Evolutionary conservation across 1,140 invertebrate species (phyloP).

Genomic region (Heliconius melpomene): DNA sequence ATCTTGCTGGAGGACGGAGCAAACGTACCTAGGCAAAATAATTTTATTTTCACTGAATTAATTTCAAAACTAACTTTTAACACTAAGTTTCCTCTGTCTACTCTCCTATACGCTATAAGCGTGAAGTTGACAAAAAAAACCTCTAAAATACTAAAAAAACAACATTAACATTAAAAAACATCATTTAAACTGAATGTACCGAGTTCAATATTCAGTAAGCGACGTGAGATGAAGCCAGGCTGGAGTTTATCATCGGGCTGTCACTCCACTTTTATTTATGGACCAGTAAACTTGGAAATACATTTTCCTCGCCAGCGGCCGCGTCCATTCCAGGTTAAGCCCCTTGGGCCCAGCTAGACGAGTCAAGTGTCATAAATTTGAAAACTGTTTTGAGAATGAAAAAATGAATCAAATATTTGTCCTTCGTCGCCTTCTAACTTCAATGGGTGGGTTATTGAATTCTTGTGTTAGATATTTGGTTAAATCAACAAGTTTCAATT

Average conservation of each 20-base stretch:
- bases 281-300: constrained; percentile 79
- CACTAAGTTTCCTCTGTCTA: neutral
- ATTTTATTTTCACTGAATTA: no score
- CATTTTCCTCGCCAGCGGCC: constrained; percentile 72
- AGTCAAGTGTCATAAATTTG: constrained; percentile 79
- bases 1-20: no score
- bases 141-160: neutral
- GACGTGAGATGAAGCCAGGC: constrained; percentile 71
- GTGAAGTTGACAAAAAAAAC: neutral
- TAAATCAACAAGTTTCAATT: neutral
- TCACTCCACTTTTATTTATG: constrained; percentile 79
- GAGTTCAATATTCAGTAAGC: constrained; percentile 72
- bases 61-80: neutral
- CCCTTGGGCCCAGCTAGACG: constrained; percentile 73
- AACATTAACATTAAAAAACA: constrained; percentile 1
- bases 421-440: neutral
- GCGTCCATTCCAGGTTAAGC: constrained; percentile 79
- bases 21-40: no score
- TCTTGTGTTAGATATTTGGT: neutral
- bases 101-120: neutral
- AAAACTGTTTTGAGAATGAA: constrained; percentile 70
- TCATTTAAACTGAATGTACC: constrained; percentile 32
- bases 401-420: constrained; percentile 49
- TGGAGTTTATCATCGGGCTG: constrained; percentile 76
- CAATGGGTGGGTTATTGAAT: neutral